These are phyloP conservation scores for Hippocampus guttulatus DNA, from an alignment of 2,113 vertebrate genomes.

Conservation along the genomic window DNA sequence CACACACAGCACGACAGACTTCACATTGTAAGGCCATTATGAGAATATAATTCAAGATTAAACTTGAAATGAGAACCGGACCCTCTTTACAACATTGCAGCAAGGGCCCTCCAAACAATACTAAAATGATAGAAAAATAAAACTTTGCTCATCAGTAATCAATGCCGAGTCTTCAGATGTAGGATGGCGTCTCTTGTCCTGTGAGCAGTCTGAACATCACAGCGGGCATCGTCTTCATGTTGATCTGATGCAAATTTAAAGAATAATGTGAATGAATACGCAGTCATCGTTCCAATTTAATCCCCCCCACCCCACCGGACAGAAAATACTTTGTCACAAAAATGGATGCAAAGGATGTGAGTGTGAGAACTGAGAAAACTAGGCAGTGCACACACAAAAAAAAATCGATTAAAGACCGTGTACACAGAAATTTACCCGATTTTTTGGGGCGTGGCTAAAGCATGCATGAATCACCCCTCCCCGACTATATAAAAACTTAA, in stretches of 20 bases:
- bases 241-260: slow-evolving; percentile 77
- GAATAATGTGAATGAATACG: not conserved
- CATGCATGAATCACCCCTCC: no score
- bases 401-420: no score
- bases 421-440: no score
- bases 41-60: slow-evolving; percentile 61
- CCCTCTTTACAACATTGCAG: slow-evolving; percentile 60
- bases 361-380: no score
- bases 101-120: slow-evolving; percentile 45
- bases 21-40: slow-evolving; percentile 69
- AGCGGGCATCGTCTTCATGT: slow-evolving; percentile 99
- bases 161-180: slow-evolving; percentile 77
- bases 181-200: slow-evolving; percentile 92
- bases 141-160: slow-evolving; percentile 39
- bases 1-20: slow-evolving; percentile 59
- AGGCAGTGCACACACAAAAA: no score
- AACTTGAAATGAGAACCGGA: slow-evolving; percentile 64
- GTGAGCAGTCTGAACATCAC: slow-evolving; percentile 98
- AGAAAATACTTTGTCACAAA: not conserved
- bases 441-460: no score
- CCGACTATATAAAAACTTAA: no score
- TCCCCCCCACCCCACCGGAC: not conserved
- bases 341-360: no score
- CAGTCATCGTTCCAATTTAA: slow-evolving; percentile 16
- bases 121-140: slow-evolving; percentile 67